Base-by-base conservation (phyloP, 2,113 vertebrate genomes). In the Tichodroma muraria region DNA sequence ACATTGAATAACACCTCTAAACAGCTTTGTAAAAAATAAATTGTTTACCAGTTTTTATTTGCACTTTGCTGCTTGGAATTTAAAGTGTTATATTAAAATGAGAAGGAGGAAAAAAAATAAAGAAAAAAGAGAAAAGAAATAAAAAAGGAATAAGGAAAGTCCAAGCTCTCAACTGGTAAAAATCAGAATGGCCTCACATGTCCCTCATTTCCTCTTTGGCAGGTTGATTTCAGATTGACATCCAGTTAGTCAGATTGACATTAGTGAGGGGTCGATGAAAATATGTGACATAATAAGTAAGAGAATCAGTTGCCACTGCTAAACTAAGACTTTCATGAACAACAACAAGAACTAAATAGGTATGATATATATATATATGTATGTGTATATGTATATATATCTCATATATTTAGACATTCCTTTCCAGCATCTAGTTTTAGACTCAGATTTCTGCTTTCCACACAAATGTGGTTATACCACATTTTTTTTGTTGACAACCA, bases 401-500 rank as follows among this genome's bases (percentile, higher is more conserved):
- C 2, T 25, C 13, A 50, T 77, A 64, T 33, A 91, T 76, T 76
- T 69, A 73, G 33, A 30, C 11, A 64, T 83, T 66, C 20, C 8
- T 88, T 80, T 85, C 66, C 47, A 71, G 54, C 28, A 65, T 75
- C 35, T 72, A 93, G 15, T 79, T 90, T 90, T 90, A 86, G 31
- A 49, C 13, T 78, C 57, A 68, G 21, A 88, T 93, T 91, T 61
- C 72, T 76, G 31, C 49, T 52, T 93, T 90, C 72, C 61, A 75
- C 33, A 85, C 19, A 92, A 85, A 87, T 91, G 85, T 60, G 56
- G 40, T 53, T 86, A 30, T 61, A 80, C 73, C 53, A 80, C 72
- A 72, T 19, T 65, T 83, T 61, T 85, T 81, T 57, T 85, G 52
- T 72, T 96, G 83, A 94, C 92, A 96, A 53, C n/a, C 42, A 88